Evolutionary conservation across 2,888 invertebrate species (phyloP).

Genomic region (Sclerodermus sp.): DNA sequence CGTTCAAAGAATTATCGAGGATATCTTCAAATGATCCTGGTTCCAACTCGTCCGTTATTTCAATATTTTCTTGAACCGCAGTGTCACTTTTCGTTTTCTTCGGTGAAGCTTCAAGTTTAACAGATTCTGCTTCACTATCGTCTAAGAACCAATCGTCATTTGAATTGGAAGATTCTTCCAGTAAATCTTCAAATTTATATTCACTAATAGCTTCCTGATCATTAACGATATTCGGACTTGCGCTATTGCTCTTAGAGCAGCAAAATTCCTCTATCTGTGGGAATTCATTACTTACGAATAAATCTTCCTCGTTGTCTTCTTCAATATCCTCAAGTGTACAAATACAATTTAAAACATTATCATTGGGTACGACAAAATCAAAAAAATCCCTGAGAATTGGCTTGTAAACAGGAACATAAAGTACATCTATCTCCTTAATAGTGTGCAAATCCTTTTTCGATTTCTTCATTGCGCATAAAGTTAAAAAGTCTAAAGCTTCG

Average conservation of each 20-base stretch:
- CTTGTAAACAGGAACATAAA: constrained; percentile 23
- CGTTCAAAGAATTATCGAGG: too few relatives aligned
- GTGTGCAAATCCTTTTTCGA: constrained; percentile 30
- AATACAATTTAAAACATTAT: constrained; percentile 30
- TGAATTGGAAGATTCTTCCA: constrained; percentile 36
- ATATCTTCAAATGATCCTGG: not conserved
- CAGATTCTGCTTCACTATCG: too few relatives aligned
- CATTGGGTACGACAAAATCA: constrained; percentile 35
- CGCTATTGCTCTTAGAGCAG: not conserved
- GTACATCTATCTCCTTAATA: constrained; percentile 13
- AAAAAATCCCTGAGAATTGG: constrained; percentile 22
- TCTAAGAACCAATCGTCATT: too few relatives aligned
- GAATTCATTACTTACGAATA: too few relatives aligned
- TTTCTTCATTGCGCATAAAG: constrained; percentile 40
- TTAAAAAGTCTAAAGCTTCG: constrained; percentile 46
- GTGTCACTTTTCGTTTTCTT: not conserved
- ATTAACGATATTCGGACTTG: not conserved
- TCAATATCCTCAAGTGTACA: constrained; percentile 9
- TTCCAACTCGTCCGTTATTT: not conserved
- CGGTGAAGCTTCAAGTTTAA: not conserved
- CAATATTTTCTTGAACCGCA: not conserved
- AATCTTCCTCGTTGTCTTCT: too few relatives aligned
- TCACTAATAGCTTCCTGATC: constrained; percentile 4
- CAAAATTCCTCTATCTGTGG: not conserved
- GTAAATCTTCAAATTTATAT: constrained; percentile 36